Base-by-base conservation (phyloP, 2,113 vertebrate species). In the Laticauda colubrina region DNA sequence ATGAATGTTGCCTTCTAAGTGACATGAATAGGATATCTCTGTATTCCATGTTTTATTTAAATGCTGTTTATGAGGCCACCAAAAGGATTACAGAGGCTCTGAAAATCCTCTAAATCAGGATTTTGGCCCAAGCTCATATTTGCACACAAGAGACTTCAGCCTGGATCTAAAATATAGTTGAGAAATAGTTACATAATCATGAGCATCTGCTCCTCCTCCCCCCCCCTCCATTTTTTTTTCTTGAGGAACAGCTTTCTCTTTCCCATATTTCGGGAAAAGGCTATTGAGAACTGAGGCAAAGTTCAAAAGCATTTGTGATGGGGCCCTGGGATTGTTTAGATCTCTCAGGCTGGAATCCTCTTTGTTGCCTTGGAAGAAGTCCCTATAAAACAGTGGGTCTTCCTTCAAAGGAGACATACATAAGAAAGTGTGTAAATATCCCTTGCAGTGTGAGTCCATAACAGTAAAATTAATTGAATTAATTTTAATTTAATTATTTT, bases 51-150 rank as follows among this genome's bases (percentile, higher is more conserved):
- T 94, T 3, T 39, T 75, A 2, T 23, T 26, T 86, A n/a, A 57
- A 34, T 54, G 14, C 55, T 61, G 0, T 86, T 1, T 88, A 51
- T 20, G 23, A 69, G 93, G 6, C n/a, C 57, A 95, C 89, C 92
- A 43, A 90, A 34, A 64, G 81, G 89, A 93, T 93, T 93, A 90
- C 56, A 90, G 39, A 43, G 56, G 48, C 56, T 57, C 81, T 87
- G 57, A 89, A 61, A 61, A 61, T 61, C 24, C 59, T 61, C 88
- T 86, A 90, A 87, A 93, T 86, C 75, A 90, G 88, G 75, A 24
- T 85, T 64, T 90, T 93, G 92, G 92, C 45, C 5, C 23, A 54
- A 85, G 15, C n/a, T 48, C 89, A 90, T 29, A n/a, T 86, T 93
- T n/a, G 51, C 7, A 53, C 23, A 86, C 43, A 93, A 89, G 75